Percentiles rank a stretch among this genome's conserved stretches.
These are phyloP conservation scores for Brachyalestes nurse DNA, from an alignment of 2,797 vertebrate genomes.

Conservation along the genomic window DNA sequence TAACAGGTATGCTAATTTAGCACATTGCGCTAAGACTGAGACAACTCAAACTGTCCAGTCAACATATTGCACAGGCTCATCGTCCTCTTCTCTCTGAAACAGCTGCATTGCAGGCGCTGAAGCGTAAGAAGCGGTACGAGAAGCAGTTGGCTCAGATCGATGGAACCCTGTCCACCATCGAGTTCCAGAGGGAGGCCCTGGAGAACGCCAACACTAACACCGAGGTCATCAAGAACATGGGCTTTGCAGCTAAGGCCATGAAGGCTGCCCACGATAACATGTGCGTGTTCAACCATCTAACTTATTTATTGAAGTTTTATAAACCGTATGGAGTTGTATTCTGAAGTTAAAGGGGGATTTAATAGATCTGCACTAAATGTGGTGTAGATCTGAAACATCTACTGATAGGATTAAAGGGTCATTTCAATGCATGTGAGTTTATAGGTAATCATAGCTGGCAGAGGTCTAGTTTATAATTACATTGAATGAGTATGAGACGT, in stretches of 20 bases:
- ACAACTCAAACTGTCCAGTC: no score
- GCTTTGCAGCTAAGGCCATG: slow-evolving; percentile 95
- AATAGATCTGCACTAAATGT: no score
- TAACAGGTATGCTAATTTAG: no score
- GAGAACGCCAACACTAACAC: slow-evolving; percentile 99
- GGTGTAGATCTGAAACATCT: no score
- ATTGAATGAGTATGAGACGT: not conserved
- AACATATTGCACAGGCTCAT: no score
- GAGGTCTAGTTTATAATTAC: slow-evolving; percentile 54
- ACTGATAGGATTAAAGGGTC: no score
- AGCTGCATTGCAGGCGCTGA: slow-evolving; percentile 96
- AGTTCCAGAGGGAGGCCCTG: slow-evolving; percentile 95
- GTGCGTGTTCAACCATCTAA: slow-evolving; percentile 66
- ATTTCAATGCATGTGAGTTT: not conserved
- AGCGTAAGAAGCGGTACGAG: slow-evolving; percentile 97
- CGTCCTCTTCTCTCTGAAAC: slow-evolving; percentile 13
- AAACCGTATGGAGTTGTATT: no score
- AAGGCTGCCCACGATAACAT: slow-evolving; percentile 97
- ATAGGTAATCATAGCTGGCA: not conserved
- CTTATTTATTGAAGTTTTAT: no score
- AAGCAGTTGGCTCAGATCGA: slow-evolving; percentile 97
- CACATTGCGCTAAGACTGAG: no score
- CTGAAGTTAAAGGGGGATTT: no score
- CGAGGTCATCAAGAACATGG: slow-evolving; percentile 98
- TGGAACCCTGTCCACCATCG: slow-evolving; percentile 94